A percentile compares a stretch with the other conserved stretches of the same genome.
phyloP scores from a whole-genome alignment of 2,888 invertebrate species.

The Lutraria lutraria region DNA sequence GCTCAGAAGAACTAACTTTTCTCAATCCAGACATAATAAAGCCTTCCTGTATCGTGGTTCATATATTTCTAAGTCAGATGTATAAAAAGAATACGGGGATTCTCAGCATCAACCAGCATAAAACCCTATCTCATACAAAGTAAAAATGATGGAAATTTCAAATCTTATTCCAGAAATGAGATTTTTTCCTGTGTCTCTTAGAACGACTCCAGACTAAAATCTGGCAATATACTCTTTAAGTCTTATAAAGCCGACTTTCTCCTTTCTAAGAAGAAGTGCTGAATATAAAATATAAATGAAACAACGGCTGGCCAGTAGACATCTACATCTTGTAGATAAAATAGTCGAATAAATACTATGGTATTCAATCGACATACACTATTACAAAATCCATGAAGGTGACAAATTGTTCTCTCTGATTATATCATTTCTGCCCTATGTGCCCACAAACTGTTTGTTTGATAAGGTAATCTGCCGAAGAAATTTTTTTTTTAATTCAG shows the following conservation, averaged over 20 bases:
- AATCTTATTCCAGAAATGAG: background rate
- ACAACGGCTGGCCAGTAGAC: background rate
- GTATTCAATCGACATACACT: constrained; percentile 33
- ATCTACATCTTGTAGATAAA: constrained; percentile 11
- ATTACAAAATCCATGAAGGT: constrained; percentile 32
- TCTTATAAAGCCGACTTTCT: background rate
- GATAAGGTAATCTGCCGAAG: constrained; percentile 20
- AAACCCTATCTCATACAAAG: background rate
- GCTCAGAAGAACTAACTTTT: background rate
- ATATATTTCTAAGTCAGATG: background rate
- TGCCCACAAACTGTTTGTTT: constrained; percentile 9
- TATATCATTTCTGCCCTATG: constrained; percentile 33
- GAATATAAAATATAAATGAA: background rate
- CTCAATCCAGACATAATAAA: constrained; percentile 2
- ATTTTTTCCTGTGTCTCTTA: background rate
- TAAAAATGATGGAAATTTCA: background rate
- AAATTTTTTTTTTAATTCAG: constrained; percentile 14
- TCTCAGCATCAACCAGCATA: background rate
- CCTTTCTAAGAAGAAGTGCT: constrained; percentile 7
- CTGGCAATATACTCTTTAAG: no score
- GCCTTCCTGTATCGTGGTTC: background rate
- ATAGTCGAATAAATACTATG: background rate
- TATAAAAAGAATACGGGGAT: background rate
- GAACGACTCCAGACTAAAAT: background rate
- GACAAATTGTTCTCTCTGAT: constrained; percentile 37